phyloP scores from a whole-genome alignment of 2,888 invertebrate genomes.

The Watsonalla binaria region DNA sequence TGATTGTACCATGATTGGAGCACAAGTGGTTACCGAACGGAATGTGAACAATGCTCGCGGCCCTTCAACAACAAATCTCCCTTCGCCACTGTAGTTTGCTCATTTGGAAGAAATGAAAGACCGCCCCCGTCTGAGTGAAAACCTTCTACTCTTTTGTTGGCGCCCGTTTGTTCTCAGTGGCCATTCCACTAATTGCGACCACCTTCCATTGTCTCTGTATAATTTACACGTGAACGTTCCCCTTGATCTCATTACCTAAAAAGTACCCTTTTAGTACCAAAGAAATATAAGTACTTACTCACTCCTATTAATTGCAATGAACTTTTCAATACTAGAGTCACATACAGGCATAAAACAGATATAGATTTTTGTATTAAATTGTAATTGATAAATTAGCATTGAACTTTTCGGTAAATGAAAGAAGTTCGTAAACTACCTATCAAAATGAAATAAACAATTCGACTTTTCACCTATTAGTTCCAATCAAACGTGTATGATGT shows the following conservation, averaged over 20 bases:
- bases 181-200: conserved; percentile 77
- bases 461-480: no score
- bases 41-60: conserved; percentile 63
- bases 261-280: conserved; percentile 39
- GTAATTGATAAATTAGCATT: no score
- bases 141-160: conserved; percentile 66
- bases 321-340: no score
- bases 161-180: conserved; percentile 72
- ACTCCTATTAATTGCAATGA: not conserved
- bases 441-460: no score
- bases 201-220: conserved; percentile 65
- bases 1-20: conserved; percentile 43
- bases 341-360: no score
- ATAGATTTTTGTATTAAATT: no score
- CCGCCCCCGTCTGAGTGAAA: conserved; percentile 51
- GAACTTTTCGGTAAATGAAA: no score
- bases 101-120: conserved; percentile 77
- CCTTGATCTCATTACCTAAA: conserved; percentile 46
- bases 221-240: conserved; percentile 68
- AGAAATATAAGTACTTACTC: conserved; percentile 20
- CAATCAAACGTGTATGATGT: no score
- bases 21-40: conserved; percentile 70
- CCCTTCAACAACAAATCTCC: conserved; percentile 70
- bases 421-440: no score
- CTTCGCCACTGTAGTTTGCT: conserved; percentile 71